A percentile compares a stretch with the other conserved stretches of the same genome.
phyloP scores from a whole-genome alignment of 92 coral and sea anemone species.

The Porites rus region DNA sequence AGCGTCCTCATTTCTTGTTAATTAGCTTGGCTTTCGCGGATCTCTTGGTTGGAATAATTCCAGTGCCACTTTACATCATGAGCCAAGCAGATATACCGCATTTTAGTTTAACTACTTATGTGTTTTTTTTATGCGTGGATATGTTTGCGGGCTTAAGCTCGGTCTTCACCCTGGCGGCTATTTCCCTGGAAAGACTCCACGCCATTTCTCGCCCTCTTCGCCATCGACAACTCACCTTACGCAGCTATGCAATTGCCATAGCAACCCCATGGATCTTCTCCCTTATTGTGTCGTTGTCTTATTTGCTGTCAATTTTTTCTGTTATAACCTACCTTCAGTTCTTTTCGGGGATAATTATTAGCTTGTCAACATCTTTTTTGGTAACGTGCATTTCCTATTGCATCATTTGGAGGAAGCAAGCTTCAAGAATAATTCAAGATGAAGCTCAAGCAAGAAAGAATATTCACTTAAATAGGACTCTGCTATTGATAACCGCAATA shows the following conservation, averaged over 20 bases:
- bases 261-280: constrained; percentile 54
- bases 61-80: constrained; percentile 52
- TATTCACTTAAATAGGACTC: background rate
- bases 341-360: background rate
- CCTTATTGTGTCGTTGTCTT: background rate
- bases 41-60: constrained; percentile 50
- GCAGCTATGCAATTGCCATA: constrained; percentile 33
- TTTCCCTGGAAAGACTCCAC: constrained; percentile 62
- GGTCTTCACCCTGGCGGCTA: constrained; percentile 45
- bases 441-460: background rate
- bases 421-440: too few relatives aligned
- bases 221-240: constrained; percentile 32
- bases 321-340: background rate
- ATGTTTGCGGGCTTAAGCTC: constrained; percentile 64
- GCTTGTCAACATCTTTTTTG: constrained; percentile 4
- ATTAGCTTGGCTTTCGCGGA: constrained; percentile 68
- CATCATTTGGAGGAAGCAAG: constrained; percentile 20
- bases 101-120: too few relatives aligned
- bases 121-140: constrained; percentile 26
- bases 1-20: too few relatives aligned
- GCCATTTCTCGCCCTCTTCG: constrained; percentile 64
- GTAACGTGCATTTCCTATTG: background rate
- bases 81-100: background rate
- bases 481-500: constrained; percentile 21
- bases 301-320: background rate